Base-by-base conservation (phyloP, 2,797 vertebrate genomes). In the Paratrypauchen microcephalus region DNA sequence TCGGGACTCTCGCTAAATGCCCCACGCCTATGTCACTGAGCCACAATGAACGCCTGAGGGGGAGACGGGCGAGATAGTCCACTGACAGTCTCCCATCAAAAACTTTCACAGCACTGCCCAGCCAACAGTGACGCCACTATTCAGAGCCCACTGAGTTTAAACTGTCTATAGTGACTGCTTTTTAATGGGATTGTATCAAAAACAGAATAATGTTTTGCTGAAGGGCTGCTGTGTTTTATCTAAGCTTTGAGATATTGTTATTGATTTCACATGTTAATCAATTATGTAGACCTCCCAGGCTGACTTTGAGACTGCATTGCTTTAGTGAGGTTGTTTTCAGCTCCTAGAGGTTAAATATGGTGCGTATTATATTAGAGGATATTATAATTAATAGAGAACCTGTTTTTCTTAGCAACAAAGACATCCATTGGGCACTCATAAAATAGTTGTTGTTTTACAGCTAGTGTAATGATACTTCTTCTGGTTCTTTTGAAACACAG, bases 1-100 rank as follows among this genome's bases (percentile, higher is more conserved):
- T 87, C 72, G 87, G 88, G 88, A 90, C 78, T 92, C 79, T 69
- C 83, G 86, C 81, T 88, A 89, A 91, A 89, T 87, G 85, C 84
- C 78, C 78, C 79, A 56, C 71, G 79, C 71, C 84, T 80, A 73
- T 92, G 88, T 89, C 87, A 83, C 75, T 81, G 79, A 81, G 81
- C 83, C 78, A 70, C 85, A 83, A 71, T 83, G 74, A 86, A 83
- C 76, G 80, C 83, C 82, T 41, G 67, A 23, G 76, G 80, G 81
- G 81, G 54, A 79, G 83, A 67, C 81, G 81, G 82, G 84, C 74
- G 48, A 86, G 73, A 86, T 90, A 84, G 91, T 87, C 86, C 84
- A 76, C 73, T 84, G 80, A 89, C 88, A 91, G 68, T 72, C 72
- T 86, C 79, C 78, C 82, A 88, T 88, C 79, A 86, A 83, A 45